Percentiles rank a stretch among this genome's conserved stretches.
Evolutionary conservation across 2,797 vertebrate species (phyloP).

Genomic region (Hephaestus fuliginosus): DNA sequence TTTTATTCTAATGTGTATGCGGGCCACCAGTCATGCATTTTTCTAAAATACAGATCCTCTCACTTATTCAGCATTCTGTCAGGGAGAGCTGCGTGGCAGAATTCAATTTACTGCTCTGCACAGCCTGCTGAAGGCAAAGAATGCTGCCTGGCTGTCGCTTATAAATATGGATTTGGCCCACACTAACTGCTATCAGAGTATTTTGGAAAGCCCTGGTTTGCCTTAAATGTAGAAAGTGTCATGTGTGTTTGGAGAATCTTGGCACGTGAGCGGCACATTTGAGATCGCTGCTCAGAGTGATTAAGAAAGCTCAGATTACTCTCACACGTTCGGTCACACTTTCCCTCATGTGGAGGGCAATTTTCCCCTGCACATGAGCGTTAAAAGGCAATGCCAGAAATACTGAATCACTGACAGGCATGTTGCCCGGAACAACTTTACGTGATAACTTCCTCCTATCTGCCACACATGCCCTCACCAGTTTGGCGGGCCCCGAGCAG

Average conservation of each 20-base stretch:
- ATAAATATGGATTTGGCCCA: conserved; percentile 84
- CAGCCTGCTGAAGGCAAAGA: conserved; percentile 80
- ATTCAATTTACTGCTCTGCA: conserved; percentile 85
- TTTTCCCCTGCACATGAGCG: conserved; percentile 40
- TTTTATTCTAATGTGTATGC: conserved; percentile 77
- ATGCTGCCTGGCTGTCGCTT: conserved; percentile 76
- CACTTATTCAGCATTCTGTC: conserved; percentile 87
- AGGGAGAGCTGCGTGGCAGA: conserved; percentile 79
- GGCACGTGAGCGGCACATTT: conserved; percentile 51
- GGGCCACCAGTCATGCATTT: conserved; percentile 79
- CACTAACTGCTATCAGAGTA: conserved; percentile 75
- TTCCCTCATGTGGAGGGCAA: conserved; percentile 55
- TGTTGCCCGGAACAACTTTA: conserved; percentile 72
- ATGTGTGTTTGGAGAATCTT: conserved; percentile 66
- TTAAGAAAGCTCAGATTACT: conserved; percentile 68
- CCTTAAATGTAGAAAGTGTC: conserved; percentile 62
- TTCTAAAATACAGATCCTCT: conserved; percentile 82
- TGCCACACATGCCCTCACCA: conserved; percentile 42
- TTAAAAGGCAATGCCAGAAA: conserved; percentile 68
- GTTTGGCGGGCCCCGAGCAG: conserved; percentile 67
- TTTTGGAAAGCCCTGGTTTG: conserved; percentile 69
- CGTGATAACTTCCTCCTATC: conserved; percentile 66
- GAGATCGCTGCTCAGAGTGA: conserved; percentile 61
- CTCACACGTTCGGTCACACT: conserved; percentile 73
- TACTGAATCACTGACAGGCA: conserved; percentile 72